A percentile compares a stretch with the other conserved stretches of the same genome.
Evolutionary conservation across 2,797 vertebrate genomes (phyloP).

Genomic region (Columba guinea): DNA sequence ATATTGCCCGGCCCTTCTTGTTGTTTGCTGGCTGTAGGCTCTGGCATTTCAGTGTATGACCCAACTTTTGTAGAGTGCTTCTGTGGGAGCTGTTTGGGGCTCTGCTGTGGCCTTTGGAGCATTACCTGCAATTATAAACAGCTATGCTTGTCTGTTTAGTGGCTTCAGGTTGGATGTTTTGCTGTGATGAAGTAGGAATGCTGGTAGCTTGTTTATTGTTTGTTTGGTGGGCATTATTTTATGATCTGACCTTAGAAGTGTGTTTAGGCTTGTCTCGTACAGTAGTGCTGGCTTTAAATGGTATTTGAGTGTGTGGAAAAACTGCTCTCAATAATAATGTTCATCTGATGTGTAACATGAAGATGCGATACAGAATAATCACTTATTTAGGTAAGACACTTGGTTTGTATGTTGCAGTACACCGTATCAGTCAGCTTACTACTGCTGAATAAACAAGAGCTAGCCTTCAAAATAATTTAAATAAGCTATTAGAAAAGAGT

Average conservation of each 20-base stretch:
- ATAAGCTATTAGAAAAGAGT: background rate
- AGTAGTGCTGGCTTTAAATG: background rate
- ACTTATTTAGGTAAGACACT: background rate
- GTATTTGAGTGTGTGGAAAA: background rate
- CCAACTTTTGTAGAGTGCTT: background rate
- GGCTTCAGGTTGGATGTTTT: background rate
- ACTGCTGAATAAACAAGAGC: background rate
- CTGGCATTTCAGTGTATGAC: background rate
- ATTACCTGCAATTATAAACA: background rate
- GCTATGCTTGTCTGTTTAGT: rapidly evolving
- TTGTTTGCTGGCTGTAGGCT: background rate
- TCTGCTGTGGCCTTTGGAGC: background rate
- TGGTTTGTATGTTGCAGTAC: background rate
- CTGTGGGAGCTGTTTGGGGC: background rate
- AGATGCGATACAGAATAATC: background rate
- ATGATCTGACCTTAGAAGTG: background rate
- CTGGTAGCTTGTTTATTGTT: background rate
- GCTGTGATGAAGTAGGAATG: background rate
- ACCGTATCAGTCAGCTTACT: background rate
- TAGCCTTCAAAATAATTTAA: background rate
- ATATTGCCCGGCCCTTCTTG: background rate
- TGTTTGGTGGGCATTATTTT: background rate
- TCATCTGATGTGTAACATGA: background rate
- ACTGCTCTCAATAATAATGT: background rate
- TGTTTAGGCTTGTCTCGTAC: background rate